Conservation (phyloP, 2,113 vertebrate genomes). For the Taurulus bubalis region DNA sequence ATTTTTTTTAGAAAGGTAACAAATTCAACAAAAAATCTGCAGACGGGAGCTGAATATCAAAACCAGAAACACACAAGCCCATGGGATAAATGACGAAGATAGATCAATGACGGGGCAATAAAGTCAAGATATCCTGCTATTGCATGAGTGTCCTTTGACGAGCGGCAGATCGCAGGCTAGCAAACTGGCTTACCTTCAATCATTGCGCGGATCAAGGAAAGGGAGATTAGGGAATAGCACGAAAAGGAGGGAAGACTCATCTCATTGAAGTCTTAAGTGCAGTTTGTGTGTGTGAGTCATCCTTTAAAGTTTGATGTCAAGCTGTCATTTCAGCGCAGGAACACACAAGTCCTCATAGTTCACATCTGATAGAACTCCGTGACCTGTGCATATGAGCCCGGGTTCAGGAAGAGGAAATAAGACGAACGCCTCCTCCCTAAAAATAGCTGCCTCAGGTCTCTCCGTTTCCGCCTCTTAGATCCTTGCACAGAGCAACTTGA, state of each 20-base stretch:
- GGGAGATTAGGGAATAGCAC: neutral
- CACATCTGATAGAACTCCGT: constrained; percentile 32
- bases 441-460: constrained; percentile 3
- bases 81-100: neutral
- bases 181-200: neutral
- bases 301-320: constrained; percentile 24
- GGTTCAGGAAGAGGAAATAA: constrained; percentile 14
- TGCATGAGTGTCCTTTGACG: neutral
- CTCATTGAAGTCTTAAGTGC: constrained; percentile 13
- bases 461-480: constrained; percentile 12
- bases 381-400: constrained; percentile 19
- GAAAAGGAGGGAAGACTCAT: neutral
- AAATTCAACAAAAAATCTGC: neutral
- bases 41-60: constrained; percentile 8
- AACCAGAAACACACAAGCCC: neutral
- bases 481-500: constrained; percentile 19
- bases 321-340: constrained; percentile 27
- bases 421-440: neutral
- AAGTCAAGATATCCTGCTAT: neutral
- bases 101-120: neutral
- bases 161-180: constrained; percentile 1
- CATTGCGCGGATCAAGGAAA: neutral
- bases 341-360: constrained; percentile 4
- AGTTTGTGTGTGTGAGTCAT: constrained; percentile 26
- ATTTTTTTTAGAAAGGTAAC: constrained; percentile 6